These are phyloP conservation scores for Sula dactylatra DNA, from an alignment of 2,113 vertebrate genomes.

Conservation along the genomic window DNA sequence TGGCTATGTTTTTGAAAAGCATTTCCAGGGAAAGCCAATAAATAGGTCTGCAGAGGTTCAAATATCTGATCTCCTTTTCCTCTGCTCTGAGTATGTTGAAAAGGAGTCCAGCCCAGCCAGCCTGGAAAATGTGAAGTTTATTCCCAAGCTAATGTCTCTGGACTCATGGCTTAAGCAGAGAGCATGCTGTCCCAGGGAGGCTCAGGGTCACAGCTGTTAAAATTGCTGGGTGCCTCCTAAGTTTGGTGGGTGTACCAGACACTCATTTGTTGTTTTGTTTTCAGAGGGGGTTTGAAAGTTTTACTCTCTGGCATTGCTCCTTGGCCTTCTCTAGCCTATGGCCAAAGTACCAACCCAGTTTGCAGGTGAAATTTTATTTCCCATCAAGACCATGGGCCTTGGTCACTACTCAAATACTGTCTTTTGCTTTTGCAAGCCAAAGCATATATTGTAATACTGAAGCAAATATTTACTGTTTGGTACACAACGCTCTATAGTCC, in stretches of 20 bases:
- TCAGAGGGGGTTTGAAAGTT: neutral
- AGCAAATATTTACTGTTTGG: neutral
- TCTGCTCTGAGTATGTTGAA: neutral
- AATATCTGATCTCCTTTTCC: neutral
- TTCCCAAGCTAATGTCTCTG: neutral
- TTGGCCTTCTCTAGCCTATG: neutral
- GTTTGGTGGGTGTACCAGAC: neutral
- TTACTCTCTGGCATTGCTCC: neutral
- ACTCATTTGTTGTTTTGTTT: neutral
- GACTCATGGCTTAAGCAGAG: neutral
- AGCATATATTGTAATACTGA: neutral
- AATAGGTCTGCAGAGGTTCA: neutral
- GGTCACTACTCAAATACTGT: neutral
- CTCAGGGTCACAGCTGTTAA: neutral
- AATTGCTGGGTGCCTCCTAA: neutral
- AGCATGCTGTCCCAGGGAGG: neutral
- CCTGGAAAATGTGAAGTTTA: neutral
- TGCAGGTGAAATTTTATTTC: neutral
- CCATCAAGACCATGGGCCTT: neutral
- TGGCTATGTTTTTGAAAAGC: neutral
- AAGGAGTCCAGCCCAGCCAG: neutral
- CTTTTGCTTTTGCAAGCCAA: neutral
- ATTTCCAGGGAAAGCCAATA: neutral
- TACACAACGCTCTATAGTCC: neutral
- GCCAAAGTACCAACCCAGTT: neutral